Base-by-base conservation (phyloP, 2,113 vertebrate species). In the Raja brachyura region DNA sequence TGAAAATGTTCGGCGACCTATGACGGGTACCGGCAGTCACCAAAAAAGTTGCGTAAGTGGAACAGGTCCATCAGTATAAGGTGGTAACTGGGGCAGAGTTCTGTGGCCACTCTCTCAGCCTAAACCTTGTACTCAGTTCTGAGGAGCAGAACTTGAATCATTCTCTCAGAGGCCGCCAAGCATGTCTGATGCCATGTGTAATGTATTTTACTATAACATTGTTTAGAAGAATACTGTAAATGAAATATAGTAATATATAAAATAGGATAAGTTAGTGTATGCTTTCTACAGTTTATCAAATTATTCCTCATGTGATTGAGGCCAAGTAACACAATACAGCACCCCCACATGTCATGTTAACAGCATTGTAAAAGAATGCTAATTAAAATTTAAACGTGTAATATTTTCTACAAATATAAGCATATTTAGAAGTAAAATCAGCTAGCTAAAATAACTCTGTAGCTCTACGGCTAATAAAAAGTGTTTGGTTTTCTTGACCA, bases 281-380 rank as follows among this genome's bases (percentile, higher is more conserved):
- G 16, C 61, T 88, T 61, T 63, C 20, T 20, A 92, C 70, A 68
- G 68, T 54, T 22, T 54, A 73, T 10, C 68, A 48, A 92, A 74
- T 8, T 25, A 74, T 10, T 73, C 54, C 73, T 33, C 31, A 39
- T 73, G n/a, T 25, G 31, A 73, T 54, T 31, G 11, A 54, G 20
- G 33, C 90, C 90, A 92, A 92, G 90, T 74, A 22, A 28, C 66
- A 73, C 68, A 92, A 48, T 73, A 92, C 28, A 54, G 20, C 18
- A 2, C 66, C 90, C 20, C 68, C 63, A 4, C 68, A 70, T 92
- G 66, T 31, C 68, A 88, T 88, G 54, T 68, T 73, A 54, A 92
- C 33, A 74, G 68, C 90, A 92, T 74, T 92, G 39, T 54, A 48
- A 88, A 88, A 88, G 59, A 88, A 88, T 63, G 83, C 83, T 63